A percentile compares a stretch with the other conserved stretches of the same genome.
phyloP scores from a whole-genome alignment of 2,888 invertebrate genomes.

The Tetropium fuscum region DNA sequence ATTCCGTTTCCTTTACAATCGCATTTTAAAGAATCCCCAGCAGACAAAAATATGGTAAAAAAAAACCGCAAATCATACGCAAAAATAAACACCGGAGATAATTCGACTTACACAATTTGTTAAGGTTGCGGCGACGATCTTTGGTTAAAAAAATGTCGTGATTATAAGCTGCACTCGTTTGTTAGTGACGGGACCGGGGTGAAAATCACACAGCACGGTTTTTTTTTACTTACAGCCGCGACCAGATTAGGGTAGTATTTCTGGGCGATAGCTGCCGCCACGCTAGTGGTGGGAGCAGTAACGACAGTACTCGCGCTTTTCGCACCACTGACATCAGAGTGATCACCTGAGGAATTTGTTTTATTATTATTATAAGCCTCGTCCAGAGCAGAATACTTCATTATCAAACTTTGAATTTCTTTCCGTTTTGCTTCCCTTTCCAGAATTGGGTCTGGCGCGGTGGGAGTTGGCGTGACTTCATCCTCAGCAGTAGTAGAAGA shows the following conservation, averaged over 20 bases:
- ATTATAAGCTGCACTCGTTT: constrained; percentile 51
- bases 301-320: constrained; percentile 30
- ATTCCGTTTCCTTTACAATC: background rate
- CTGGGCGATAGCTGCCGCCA: constrained; percentile 59
- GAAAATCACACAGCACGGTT: constrained; percentile 26
- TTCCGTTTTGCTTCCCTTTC: constrained; percentile 86
- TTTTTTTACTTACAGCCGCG: constrained; percentile 63
- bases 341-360: constrained; percentile 63
- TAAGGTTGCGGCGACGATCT: constrained; percentile 41
- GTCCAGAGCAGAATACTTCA: constrained; percentile 85
- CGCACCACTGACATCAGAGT: constrained; percentile 36
- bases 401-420: constrained; percentile 84
- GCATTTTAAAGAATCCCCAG: constrained; percentile 22
- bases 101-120: constrained; percentile 50
- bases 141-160: constrained; percentile 38
- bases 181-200: constrained; percentile 51
- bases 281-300: constrained; percentile 59
- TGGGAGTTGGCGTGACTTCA: constrained; percentile 64
- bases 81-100: constrained; percentile 17
- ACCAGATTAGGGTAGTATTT: constrained; percentile 60
- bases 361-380: constrained; percentile 75
- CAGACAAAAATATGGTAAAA: constrained; percentile 5
- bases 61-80: constrained; percentile 12
- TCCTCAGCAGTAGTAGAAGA: constrained; percentile 57
- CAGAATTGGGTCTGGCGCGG: constrained; percentile 70